Conservation (phyloP, 2,888 invertebrate genomes). For the Scaptomyza tumidula region DNA sequence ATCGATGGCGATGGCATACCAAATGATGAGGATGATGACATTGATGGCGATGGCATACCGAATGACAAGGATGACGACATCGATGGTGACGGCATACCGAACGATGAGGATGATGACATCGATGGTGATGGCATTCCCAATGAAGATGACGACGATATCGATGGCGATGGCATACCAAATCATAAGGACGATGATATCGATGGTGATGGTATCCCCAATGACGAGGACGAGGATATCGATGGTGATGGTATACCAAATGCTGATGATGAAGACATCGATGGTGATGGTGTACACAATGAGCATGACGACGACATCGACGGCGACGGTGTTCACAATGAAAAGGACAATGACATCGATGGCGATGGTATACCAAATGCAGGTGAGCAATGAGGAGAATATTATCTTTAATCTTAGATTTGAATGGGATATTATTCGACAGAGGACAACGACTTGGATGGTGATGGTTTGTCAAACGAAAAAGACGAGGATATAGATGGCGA, state of each 20-base stretch:
- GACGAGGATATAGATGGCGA: conserved; percentile 77
- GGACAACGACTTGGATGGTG: conserved; percentile 73
- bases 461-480: conserved; percentile 66
- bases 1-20: conserved; percentile 80
- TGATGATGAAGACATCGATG: conserved; percentile 31
- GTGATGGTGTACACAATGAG: conserved; percentile 64
- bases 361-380: conserved; percentile 33
- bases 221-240: conserved; percentile 84
- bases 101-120: conserved; percentile 82
- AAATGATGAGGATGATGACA: conserved; percentile 73
- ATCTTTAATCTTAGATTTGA: too few species aligned
- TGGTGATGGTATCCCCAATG: conserved; percentile 78
- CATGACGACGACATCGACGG: conserved; percentile 73
- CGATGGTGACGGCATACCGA: conserved; percentile 82
- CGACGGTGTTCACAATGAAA: conserved; percentile 81
- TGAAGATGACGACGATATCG: conserved; percentile 80
- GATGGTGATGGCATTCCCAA: conserved; percentile 82
- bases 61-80: conserved; percentile 77
- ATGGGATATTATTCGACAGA: conserved; percentile 32
- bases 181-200: conserved; percentile 73
- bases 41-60: conserved; percentile 75
- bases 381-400: conserved; percentile 16
- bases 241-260: conserved; percentile 73
- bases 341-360: conserved; percentile 61
- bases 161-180: conserved; percentile 78